Base-by-base conservation (phyloP, 2,797 vertebrate species). In the Diglossa cyanea region DNA sequence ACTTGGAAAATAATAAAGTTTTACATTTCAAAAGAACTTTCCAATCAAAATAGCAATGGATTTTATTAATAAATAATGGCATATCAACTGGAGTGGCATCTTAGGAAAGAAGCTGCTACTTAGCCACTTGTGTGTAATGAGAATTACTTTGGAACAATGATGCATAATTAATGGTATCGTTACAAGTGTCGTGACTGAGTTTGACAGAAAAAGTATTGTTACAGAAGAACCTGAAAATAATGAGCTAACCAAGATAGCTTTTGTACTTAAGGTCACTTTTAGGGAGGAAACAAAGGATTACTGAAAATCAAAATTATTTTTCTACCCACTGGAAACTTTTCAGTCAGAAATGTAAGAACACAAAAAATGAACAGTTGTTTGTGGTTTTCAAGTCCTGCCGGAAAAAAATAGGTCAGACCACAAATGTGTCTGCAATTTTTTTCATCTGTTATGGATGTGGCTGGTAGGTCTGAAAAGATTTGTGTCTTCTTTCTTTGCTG, bases 141-240 rank as follows among this genome's bases (percentile, higher is more conserved):
- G 16, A 86, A 87, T 83, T 80, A 45, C 45, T 53, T 68, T 67
- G 61, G 37, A 94, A 71, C 24, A 80, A 47, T 65, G 23, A 73
- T 84, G 39, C 40, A 74, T 93, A 91, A 90, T 95, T 95, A 91
- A 91, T 85, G 16, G 13, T 72, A 40, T 61, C 31, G 54, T 86
- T 86, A 55, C 63, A 90, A 65, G 19, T 91, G 35, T 47, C 13
- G 25, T 85, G 71, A 68, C 31, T 53, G 45, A 77, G 31, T 72
- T 84, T 86, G n/a, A 51, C n/a, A 81, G 50, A 37, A 47, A n/a
- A 84, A 76, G 47, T 21, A 18, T 47, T 86, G 45, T 81, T 93
- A 42, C 18, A 65, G 31, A 78, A 54, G 33, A 78, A 68, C 9
- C 30, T 76, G 80, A 78, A 75, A 84, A 92, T 80, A 80, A 82